phyloP scores from a whole-genome alignment of 2,888 invertebrate genomes.

The Melipona bicolor region DNA sequence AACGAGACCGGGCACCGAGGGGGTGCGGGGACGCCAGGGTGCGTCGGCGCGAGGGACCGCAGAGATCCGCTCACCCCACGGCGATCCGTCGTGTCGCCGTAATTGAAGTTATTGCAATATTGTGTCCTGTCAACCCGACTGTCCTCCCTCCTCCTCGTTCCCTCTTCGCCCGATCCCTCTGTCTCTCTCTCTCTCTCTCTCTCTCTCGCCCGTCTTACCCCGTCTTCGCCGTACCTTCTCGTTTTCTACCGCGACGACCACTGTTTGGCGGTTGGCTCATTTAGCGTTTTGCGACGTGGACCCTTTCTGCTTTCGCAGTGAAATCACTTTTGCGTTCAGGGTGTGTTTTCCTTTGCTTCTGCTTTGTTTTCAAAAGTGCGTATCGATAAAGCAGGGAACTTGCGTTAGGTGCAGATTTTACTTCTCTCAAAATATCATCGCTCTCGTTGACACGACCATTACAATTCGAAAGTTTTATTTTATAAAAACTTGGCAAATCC shows the following conservation, averaged over 20 bases:
- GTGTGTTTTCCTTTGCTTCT: no score
- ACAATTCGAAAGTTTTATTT: no score
- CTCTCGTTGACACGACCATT: no score
- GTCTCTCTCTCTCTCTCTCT: slow-evolving; percentile 25
- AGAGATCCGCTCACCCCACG: slow-evolving; percentile 70
- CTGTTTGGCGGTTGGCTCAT: not conserved
- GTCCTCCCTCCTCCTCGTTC: slow-evolving; percentile 50
- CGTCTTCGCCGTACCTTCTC: slow-evolving; percentile 18
- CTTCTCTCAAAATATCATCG: no score
- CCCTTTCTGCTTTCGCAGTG: no score
- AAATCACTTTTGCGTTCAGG: no score
- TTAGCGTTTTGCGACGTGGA: slow-evolving; percentile 66
- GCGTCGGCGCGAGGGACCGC: slow-evolving; percentile 43
- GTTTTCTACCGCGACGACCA: not conserved
- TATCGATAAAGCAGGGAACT: no score
- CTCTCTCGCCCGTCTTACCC: not conserved
- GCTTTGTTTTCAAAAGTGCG: no score
- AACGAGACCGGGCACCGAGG: slow-evolving; percentile 49
- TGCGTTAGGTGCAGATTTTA: no score
- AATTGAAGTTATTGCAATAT: slow-evolving; percentile 84
- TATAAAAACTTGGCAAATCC: no score
- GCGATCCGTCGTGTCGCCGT: slow-evolving; percentile 80
- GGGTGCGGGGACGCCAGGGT: slow-evolving; percentile 8
- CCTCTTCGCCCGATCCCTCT: not conserved
- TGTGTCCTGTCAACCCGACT: slow-evolving; percentile 82